These are phyloP conservation scores for Sitophilus oryzae DNA, from an alignment of 1,140 invertebrate genomes.

Conservation along the genomic window DNA sequence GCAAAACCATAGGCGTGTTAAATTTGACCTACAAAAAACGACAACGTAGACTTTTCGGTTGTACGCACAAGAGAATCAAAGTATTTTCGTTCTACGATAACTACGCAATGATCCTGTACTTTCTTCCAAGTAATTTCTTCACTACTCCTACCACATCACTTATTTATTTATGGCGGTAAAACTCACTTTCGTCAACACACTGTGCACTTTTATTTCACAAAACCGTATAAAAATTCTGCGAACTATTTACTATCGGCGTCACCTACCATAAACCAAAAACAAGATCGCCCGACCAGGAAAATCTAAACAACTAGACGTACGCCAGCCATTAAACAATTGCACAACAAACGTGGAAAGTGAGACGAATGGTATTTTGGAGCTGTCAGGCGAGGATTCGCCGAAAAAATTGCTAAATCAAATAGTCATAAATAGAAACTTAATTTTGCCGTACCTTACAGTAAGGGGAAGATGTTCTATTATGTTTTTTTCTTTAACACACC, in stretches of 20 bases:
- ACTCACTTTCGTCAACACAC: no score
- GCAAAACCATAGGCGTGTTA: not conserved
- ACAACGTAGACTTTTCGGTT: not conserved
- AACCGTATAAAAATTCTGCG: no score
- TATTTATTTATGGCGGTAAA: no score
- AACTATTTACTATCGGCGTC: no score
- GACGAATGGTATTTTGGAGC: not conserved
- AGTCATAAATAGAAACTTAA: conserved; percentile 3
- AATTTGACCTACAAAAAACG: conserved; percentile 3
- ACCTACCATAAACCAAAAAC: not conserved
- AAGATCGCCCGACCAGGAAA: not conserved
- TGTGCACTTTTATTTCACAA: no score
- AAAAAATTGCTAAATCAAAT: not conserved
- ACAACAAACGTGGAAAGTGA: conserved; percentile 7
- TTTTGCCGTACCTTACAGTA: conserved; percentile 4
- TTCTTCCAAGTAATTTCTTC: no score
- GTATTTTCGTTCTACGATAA: not conserved
- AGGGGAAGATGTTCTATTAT: conserved; percentile 12
- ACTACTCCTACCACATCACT: no score
- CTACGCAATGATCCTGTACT: not conserved
- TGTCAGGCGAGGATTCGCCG: not conserved
- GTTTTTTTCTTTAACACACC: conserved; percentile 29
- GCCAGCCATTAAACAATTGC: conserved; percentile 10
- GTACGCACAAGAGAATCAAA: not conserved
- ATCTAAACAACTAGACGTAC: conserved; percentile 1